These are phyloP conservation scores for Gnathonemus echidnorhynchus DNA, from an alignment of 2,113 vertebrate genomes.

Conservation along the genomic window DNA sequence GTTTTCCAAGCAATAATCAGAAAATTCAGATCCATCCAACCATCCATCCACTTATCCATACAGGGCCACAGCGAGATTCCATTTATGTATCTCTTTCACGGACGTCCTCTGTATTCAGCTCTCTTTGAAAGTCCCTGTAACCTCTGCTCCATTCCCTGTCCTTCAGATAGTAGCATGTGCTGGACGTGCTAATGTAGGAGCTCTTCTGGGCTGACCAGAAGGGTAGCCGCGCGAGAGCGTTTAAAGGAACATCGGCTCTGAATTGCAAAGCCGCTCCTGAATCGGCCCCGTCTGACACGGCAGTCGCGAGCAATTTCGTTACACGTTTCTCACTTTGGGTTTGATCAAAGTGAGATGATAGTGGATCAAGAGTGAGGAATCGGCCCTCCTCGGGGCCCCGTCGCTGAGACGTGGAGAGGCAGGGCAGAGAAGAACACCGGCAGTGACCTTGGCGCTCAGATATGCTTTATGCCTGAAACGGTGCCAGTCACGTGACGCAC, in stretches of 20 bases:
- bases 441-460: constrained; percentile 3
- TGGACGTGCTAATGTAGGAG: background rate
- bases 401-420: background rate
- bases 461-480: background rate
- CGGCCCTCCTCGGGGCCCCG: background rate
- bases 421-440: background rate
- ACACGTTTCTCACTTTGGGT: background rate
- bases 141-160: background rate
- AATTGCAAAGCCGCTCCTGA: background rate
- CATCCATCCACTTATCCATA: background rate
- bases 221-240: background rate
- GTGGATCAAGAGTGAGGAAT: constrained; percentile 1
- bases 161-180: background rate
- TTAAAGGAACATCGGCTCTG: background rate
- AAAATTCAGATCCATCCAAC: background rate
- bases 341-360: background rate
- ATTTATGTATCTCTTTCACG: background rate
- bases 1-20: background rate
- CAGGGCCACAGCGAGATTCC: background rate
- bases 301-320: background rate
- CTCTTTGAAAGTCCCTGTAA: background rate
- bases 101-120: background rate
- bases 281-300: background rate
- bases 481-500: background rate
- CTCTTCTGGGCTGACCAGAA: background rate